phyloP scores from a whole-genome alignment of 1,140 invertebrate species.

The Platyura marginata region DNA sequence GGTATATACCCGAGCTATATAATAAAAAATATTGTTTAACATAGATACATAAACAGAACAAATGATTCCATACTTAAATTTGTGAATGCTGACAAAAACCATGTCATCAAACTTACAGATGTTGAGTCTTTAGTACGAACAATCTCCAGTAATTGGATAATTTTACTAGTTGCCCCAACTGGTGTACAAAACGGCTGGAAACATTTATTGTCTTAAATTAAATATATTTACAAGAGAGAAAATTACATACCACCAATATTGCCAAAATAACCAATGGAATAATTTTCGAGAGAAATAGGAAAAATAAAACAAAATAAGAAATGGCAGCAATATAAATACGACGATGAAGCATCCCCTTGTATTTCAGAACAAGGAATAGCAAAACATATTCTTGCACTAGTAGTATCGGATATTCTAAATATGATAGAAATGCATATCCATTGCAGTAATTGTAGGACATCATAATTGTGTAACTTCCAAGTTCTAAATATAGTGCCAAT shows the following conservation, averaged over 20 bases:
- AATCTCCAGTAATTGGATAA: constrained; percentile 43
- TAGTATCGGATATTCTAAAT: constrained; percentile 49
- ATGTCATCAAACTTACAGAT: constrained; percentile 43
- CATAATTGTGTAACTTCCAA: constrained; percentile 45
- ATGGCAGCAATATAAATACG: constrained; percentile 24
- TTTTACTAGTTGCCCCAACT: constrained; percentile 47
- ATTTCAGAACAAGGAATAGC: constrained; percentile 39
- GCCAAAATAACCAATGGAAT: constrained; percentile 34
- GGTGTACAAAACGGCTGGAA: constrained; percentile 46
- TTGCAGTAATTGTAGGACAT: constrained; percentile 46
- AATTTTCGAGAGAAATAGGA: constrained; percentile 29
- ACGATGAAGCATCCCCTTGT: constrained; percentile 31
- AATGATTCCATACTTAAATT: constrained; percentile 40
- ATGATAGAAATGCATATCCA: constrained; percentile 40
- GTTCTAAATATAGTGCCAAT: constrained; percentile 16
- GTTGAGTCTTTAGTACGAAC: constrained; percentile 39
- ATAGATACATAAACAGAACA: neutral
- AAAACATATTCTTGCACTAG: constrained; percentile 41
- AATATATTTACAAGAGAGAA: constrained; percentile 5
- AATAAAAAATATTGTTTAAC: neutral
- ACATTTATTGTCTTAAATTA: constrained; percentile 7
- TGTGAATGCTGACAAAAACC: constrained; percentile 49
- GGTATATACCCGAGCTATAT: constrained; percentile 41
- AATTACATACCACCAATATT: constrained; percentile 37
- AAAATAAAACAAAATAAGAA: constrained; percentile 29